A percentile compares a stretch with the other conserved stretches of the same genome.
These are phyloP conservation scores for Chaetodon auriga DNA, from an alignment of 2,113 vertebrate species.

Conservation along the genomic window DNA sequence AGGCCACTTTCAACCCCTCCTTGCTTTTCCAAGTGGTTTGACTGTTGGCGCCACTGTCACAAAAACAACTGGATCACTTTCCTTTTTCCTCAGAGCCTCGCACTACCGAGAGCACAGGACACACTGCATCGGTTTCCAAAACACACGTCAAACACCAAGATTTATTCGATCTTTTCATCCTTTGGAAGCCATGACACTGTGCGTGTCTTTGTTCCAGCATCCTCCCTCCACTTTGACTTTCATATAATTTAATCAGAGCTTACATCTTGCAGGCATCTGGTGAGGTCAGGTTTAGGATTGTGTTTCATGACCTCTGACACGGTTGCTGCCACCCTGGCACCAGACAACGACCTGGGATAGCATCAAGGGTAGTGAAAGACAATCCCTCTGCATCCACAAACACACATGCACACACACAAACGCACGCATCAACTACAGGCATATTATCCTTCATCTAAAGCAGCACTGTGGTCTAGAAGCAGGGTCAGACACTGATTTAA, in stretches of 20 bases:
- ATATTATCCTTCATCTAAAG: background rate
- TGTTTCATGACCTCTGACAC: constrained; percentile 48
- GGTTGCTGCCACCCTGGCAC: background rate
- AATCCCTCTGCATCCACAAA: constrained; percentile 7
- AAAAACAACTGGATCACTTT: too few species aligned
- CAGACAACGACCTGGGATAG: background rate
- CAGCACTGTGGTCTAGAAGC: background rate
- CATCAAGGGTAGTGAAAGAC: constrained; percentile 23
- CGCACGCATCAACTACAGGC: background rate
- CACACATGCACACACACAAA: background rate
- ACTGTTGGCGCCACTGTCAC: too few species aligned
- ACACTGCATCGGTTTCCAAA: background rate
- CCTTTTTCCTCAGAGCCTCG: too few species aligned
- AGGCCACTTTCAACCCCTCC: too few species aligned
- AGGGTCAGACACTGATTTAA: constrained; percentile 18
- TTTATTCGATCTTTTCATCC: background rate
- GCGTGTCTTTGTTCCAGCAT: background rate
- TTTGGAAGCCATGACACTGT: background rate
- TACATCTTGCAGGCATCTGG: constrained; percentile 42
- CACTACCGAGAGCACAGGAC: background rate
- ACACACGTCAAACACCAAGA: background rate
- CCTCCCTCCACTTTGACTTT: background rate
- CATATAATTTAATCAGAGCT: constrained; percentile 35
- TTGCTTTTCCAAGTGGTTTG: too few species aligned
- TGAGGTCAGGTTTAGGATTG: constrained; percentile 41